Evolutionary conservation across 2,888 invertebrate species (phyloP).

Genomic region (Brenthis hecate): DNA sequence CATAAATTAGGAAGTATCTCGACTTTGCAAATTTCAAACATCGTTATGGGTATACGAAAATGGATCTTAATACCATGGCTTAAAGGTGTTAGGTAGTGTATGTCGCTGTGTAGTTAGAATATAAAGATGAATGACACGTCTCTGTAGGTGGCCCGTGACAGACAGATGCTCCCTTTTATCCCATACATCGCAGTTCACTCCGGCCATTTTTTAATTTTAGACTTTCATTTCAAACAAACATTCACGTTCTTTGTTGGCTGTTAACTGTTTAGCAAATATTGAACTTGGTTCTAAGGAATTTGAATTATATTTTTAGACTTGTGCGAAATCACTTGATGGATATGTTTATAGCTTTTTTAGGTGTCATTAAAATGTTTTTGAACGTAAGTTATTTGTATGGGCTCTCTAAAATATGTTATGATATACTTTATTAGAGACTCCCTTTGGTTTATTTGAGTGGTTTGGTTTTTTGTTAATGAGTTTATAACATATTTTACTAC

Average conservation of each 20-base stretch:
- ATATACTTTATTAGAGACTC: too few relatives aligned
- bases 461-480: too few relatives aligned
- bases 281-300: conserved; percentile 18
- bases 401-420: too few relatives aligned
- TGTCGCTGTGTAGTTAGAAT: conserved; percentile 29
- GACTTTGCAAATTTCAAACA: conserved; percentile 40
- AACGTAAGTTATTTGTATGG: too few relatives aligned
- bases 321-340: neutral
- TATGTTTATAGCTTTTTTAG: neutral
- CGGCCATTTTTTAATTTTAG: conserved; percentile 64
- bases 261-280: conserved; percentile 29
- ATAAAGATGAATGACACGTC: conserved; percentile 77
- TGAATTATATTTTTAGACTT: conserved; percentile 9
- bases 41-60: conserved; percentile 23
- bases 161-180: conserved; percentile 70
- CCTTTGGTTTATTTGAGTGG: too few relatives aligned
- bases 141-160: conserved; percentile 75
- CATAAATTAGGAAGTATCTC: conserved; percentile 64
- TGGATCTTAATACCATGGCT: conserved; percentile 32
- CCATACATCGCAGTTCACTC: conserved; percentile 49
- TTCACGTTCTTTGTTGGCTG: conserved; percentile 25
- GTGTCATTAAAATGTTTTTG: neutral
- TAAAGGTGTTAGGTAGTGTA: conserved; percentile 25
- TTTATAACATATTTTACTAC: too few relatives aligned
- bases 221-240: conserved; percentile 37